Evolutionary conservation across 1,140 invertebrate genomes (phyloP), one percentile per base, ranked within the genome.

Genomic region (Habropoda laboriosa): DNA sequence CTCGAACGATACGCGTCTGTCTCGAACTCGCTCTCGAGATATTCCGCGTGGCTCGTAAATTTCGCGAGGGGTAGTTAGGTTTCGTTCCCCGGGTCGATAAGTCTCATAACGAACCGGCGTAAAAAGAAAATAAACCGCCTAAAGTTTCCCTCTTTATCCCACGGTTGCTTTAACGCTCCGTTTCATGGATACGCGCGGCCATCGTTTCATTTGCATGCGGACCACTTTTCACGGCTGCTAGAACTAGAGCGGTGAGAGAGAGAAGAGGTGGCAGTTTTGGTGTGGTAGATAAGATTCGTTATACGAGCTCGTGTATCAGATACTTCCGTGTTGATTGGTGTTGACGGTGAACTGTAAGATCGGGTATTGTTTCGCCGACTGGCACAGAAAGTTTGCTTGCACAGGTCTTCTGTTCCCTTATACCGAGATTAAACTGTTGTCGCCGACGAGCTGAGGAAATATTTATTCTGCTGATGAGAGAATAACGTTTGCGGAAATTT

Each of bases 151-250:
- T 55, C 70, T 85, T 70, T 66, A 68, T 70, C 47, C 55, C 6
- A n/a, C n/a, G 21, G 53, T 35, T 68, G 47, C 61, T 63, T 67
- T 70, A 70, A 81, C 63, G 63, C 42, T 21, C n/a, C 18, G 70
- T 30, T n/a, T 47, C 49, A 27, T 61, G 66, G 81, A 71, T 73
- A 60, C 70, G 55, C 60, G n/a, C 42, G 76, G 27, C 67, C 51
- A 63, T 57, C 82, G 68, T 86, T 86, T 71, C 79, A 86, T 86
- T 86, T 81, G 72, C 73, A 81, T 78, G n/a, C 79, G 73, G 61
- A 85, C 63, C 64, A 79, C 53, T 74, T 78, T 51, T 63, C 68
- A 47, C 53, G 38, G 45, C 58, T 53, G 38, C 38, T 40, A 66
- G 27, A 40, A n/a, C 18, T 45, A n/a, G n/a, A n/a, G n/a, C n/a